A percentile compares a stretch with the other conserved stretches of the same genome.
Evolutionary conservation across 1,140 invertebrate genomes (phyloP).

Genomic region (Drosophila tani): DNA sequence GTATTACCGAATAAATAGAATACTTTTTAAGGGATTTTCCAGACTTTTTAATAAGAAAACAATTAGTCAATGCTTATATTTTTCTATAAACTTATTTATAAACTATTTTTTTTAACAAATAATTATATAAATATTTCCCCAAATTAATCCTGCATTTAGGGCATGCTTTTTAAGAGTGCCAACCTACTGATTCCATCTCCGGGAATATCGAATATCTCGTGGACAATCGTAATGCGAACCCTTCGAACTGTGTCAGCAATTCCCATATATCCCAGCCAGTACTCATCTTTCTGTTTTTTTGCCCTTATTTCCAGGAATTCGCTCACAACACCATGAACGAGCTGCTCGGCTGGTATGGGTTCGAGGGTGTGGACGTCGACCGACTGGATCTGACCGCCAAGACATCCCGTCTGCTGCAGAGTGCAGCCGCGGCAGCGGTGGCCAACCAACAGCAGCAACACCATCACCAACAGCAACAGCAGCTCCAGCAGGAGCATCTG

Average conservation of each 20-base stretch:
- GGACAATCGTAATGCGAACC: slow-evolving; percentile 5
- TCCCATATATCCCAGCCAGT: not conserved
- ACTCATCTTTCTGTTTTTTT: slow-evolving; percentile 17
- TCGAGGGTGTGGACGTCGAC: slow-evolving; percentile 89
- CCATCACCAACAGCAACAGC: slow-evolving; percentile 62
- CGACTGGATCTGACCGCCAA: slow-evolving; percentile 82
- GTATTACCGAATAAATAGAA: too few relatives aligned
- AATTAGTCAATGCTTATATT: too few relatives aligned
- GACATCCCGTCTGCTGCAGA: slow-evolving; percentile 75
- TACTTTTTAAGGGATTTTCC: not conserved
- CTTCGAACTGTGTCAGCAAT: slow-evolving; percentile 18
- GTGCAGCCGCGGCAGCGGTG: slow-evolving; percentile 71
- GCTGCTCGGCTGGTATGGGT: slow-evolving; percentile 95
- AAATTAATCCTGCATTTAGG: too few relatives aligned
- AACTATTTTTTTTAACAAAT: too few relatives aligned
- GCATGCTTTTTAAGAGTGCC: not conserved
- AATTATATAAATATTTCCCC: too few relatives aligned
- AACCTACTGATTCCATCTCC: slow-evolving; percentile 18
- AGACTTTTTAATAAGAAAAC: too few relatives aligned
- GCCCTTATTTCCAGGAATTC: slow-evolving; percentile 89
- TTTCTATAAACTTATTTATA: too few relatives aligned
- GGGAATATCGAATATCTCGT: slow-evolving; percentile 12
- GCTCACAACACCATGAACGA: slow-evolving; percentile 96
- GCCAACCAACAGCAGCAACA: slow-evolving; percentile 72
- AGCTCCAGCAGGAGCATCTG: slow-evolving; percentile 37